Evolutionary conservation across 1,140 invertebrate genomes (phyloP).

Genomic region (Drosophila kohkoa): DNA sequence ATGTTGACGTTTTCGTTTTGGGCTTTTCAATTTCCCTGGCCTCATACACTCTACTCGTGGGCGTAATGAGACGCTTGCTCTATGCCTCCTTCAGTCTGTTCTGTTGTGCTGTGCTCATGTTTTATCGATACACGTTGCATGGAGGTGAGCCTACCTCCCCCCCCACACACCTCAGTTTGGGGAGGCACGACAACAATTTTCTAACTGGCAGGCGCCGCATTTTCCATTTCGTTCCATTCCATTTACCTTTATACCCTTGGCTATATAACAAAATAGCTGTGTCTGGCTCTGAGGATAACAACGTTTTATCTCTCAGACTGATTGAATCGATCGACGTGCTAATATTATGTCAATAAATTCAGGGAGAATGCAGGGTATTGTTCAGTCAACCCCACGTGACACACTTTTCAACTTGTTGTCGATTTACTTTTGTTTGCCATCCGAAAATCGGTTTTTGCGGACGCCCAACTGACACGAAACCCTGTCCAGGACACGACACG

Average conservation of each 20-base stretch:
- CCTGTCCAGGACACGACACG: slow-evolving; percentile 19
- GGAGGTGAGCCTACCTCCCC: not conserved
- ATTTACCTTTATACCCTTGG: slow-evolving; percentile 24
- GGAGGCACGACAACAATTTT: slow-evolving; percentile 51
- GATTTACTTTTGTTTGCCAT: slow-evolving; percentile 67
- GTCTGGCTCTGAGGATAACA: not conserved
- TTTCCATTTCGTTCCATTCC: slow-evolving; percentile 50
- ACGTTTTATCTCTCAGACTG: not conserved
- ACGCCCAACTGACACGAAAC: slow-evolving; percentile 71
- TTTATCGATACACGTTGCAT: slow-evolving; percentile 75
- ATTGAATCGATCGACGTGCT: not conserved
- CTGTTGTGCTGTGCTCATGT: slow-evolving; percentile 49
- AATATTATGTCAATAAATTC: not conserved
- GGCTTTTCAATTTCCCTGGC: slow-evolving; percentile 63
- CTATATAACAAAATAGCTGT: not conserved
- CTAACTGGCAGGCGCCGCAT: slow-evolving; percentile 64
- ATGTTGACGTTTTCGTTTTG: slow-evolving; percentile 59
- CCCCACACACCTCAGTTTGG: too few relatives aligned
- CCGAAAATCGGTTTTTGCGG: slow-evolving; percentile 70
- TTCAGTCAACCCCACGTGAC: not conserved
- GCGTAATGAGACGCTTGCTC: slow-evolving; percentile 64
- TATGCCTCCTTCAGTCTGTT: not conserved
- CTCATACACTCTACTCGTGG: slow-evolving; percentile 31
- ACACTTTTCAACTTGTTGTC: slow-evolving; percentile 31
- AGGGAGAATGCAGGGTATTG: slow-evolving; percentile 4